Evolutionary conservation across 2,888 invertebrate genomes (phyloP), one percentile per base, ranked within the genome.

Genomic region (Ophraella communa): DNA sequence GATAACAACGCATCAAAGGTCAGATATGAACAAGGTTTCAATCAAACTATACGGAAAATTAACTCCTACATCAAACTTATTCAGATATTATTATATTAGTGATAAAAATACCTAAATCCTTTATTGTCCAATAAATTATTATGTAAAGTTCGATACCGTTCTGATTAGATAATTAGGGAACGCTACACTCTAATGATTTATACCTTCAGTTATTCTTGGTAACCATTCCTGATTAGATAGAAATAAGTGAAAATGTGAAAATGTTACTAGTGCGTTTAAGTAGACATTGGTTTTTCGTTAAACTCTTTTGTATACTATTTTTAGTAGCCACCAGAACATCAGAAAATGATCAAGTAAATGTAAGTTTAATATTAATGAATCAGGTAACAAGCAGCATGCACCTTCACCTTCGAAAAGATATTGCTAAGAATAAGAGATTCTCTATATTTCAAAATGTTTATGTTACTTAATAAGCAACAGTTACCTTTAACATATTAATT

Each of bases 141-240:
- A 4, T 45, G 21, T 45, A 7, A 10, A 45, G 45, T 21, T 8
- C 2, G 18, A 21, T 21, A 20, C 21, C 11, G 10, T 53, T 58
- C 61, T 61, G 69, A 69, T 69, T 53, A 69, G 69, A 69, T 69
- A 66, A 66, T 44, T 17, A 51, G 11, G 4, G 23, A 57, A 30
- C 56, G 33, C 58, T 58, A 59, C 49, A 61, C 56, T 55, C 57
- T 58, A 59, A 61, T 68, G 66, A 64, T 59, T 53, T 45, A 65
- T 66, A 66, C 57, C 56, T 64, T 49, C 54, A 17, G 49, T 52
- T 14, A 58, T 54, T 58, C 51, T 20, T 45, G 18, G 14, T 33
- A 47, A 49, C 14, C 30, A 20, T 49, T 53, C 17, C 18, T 7
- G 52, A 57, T 33, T 21, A 14, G 51, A 33, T 47, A 24, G 51